Base-by-base conservation (phyloP, 2,797 vertebrate species). In the Protosalanx chinensis region DNA sequence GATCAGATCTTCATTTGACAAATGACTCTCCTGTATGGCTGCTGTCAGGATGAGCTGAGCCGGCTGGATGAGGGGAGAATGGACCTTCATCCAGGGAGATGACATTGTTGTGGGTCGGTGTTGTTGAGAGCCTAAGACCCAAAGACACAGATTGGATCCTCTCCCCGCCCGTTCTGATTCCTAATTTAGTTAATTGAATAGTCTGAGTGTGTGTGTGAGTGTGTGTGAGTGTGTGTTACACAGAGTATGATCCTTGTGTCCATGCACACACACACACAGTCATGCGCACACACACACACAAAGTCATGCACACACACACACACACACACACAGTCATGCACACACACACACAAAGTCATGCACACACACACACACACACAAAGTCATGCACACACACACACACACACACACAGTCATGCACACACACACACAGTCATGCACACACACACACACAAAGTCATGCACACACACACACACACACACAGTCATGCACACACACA, bases 271-370 rank as follows among this genome's bases (percentile, higher is more conserved):
- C 64, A 15, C 23, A 27, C 23, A 1, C 20, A 7, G 5, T 8
- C 12, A 29, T 20, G 15, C 46, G 41, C 63, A 64, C 61, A n/a
- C 30, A 64, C 37, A 65, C n/a, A 29, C 29, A 29, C 15, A 29
- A 23, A 65, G 35, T 46, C 5, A 29, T 6, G 15, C 64, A 49
- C 37, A 49, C 64, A 15, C 13, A 12, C 23, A 27, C 64, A 49
- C 37, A 49, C 64, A 15, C 13, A 12, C 23, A 27, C 23, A 1
- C 20, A 7, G 5, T 8, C 12, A 29, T 20, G 15, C 46, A n/a
- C n/a, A n/a, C 62, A 64, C 30, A 64, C 62, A 64, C 6, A 64
- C 62, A 64, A 32, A n/a, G n/a, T n/a, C 5, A 29, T 6, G 15
- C 64, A 49, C 37, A 49, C 64, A 15, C 13, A 12, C 23, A 27